These are phyloP conservation scores for Brachyrhaphis roseni DNA, from an alignment of 2,797 vertebrate species.

Conservation along the genomic window DNA sequence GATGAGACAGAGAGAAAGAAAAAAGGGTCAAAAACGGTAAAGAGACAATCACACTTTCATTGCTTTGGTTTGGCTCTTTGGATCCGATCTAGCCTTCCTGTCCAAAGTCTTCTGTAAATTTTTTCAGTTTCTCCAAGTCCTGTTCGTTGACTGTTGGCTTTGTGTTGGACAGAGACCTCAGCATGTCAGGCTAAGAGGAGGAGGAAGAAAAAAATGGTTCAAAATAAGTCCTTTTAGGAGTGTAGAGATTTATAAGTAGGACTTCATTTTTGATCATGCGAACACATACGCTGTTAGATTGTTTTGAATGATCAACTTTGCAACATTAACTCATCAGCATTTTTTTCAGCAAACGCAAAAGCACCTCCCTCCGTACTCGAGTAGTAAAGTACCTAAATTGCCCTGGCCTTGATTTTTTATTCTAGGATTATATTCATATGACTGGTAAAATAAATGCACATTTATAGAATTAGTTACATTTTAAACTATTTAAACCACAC, in stretches of 20 bases:
- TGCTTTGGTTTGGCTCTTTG: slow-evolving; percentile 74
- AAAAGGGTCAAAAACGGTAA: slow-evolving; percentile 53
- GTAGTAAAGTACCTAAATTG: background rate
- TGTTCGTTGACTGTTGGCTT: slow-evolving; percentile 98
- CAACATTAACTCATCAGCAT: background rate
- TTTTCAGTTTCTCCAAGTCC: slow-evolving; percentile 94
- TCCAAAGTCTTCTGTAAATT: slow-evolving; percentile 99
- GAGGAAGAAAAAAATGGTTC: slow-evolving; percentile 8
- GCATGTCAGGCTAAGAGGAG: slow-evolving; percentile 87
- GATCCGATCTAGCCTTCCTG: slow-evolving; percentile 90
- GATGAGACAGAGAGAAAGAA: slow-evolving; percentile 35
- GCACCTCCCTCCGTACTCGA: background rate
- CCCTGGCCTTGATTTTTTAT: background rate
- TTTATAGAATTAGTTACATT: background rate
- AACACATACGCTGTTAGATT: too few relatives aligned
- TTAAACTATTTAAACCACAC: background rate
- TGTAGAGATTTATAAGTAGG: background rate
- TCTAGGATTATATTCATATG: background rate
- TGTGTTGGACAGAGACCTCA: slow-evolving; percentile 86
- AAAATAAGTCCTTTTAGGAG: background rate
- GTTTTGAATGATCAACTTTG: background rate
- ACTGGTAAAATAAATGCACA: background rate
- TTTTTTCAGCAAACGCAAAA: background rate
- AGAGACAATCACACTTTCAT: slow-evolving; percentile 64
- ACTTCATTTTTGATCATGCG: background rate